Conservation (phyloP, 2,888 invertebrate genomes). For the Ellobium chinense region DNA sequence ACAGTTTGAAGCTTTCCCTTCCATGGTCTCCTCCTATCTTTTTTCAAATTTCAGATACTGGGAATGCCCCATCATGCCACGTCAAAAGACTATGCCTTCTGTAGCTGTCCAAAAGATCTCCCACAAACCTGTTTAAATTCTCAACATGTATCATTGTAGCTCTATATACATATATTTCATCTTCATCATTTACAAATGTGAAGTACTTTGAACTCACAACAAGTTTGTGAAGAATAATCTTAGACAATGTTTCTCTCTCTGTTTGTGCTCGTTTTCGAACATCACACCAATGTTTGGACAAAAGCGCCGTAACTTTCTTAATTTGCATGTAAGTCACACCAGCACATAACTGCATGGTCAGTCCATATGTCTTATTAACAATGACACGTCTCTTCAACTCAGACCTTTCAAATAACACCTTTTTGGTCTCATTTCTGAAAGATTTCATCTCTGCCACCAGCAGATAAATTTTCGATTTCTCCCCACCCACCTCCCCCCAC, state of each 20-base stretch:
- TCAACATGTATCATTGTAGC: background rate
- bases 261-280: background rate
- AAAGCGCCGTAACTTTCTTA: background rate
- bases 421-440: background rate
- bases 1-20: background rate
- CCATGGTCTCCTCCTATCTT: conserved; percentile 1
- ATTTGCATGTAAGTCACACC: too few species aligned
- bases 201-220: background rate
- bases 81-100: background rate
- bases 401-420: background rate
- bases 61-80: background rate
- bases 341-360: too few species aligned
- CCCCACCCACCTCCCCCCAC: too few species aligned
- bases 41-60: background rate
- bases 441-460: background rate
- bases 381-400: background rate
- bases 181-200: background rate
- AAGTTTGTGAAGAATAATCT: background rate
- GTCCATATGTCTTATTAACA: too few species aligned
- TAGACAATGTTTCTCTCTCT: background rate
- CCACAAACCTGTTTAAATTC: background rate
- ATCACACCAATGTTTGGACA: background rate
- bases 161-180: background rate
- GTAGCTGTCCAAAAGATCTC: background rate
- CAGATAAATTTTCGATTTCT: background rate